phyloP scores from a whole-genome alignment of 2,797 vertebrate genomes.

The Aselliscus stoliczkanus region DNA sequence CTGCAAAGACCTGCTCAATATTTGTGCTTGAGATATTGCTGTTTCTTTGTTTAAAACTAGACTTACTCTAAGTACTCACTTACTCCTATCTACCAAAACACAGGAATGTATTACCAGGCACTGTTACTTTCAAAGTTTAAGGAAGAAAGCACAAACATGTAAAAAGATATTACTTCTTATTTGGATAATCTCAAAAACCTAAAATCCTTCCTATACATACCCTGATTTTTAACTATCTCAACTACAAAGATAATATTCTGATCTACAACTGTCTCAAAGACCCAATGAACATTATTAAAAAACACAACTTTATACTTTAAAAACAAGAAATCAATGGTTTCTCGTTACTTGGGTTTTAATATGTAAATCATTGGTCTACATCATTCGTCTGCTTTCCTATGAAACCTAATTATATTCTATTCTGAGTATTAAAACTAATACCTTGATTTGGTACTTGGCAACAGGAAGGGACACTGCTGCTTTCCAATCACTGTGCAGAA shows the following conservation, averaged over 20 bases:
- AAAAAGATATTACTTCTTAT: conserved; percentile 7
- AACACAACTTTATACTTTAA: neutral
- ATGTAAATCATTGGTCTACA: neutral
- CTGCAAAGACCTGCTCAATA: neutral
- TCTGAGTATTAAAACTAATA: neutral
- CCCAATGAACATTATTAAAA: neutral
- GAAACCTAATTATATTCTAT: neutral
- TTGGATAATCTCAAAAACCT: neutral
- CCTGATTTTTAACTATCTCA: neutral
- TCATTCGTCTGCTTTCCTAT: neutral
- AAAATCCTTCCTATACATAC: neutral
- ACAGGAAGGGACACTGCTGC: neutral
- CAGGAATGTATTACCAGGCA: neutral
- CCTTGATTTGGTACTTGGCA: neutral
- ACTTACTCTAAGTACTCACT: neutral
- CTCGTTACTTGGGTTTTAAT: neutral
- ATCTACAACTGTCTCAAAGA: neutral
- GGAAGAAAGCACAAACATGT: neutral
- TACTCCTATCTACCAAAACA: neutral
- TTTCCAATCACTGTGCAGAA: neutral
- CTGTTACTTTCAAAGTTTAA: neutral
- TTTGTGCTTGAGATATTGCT: neutral
- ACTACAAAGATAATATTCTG: neutral
- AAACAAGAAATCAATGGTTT: neutral
- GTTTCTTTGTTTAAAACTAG: neutral